Evolutionary conservation across 2,888 invertebrate species (phyloP), one percentile per base, ranked within the genome.

Genomic region (Drosophila hamatofila): DNA sequence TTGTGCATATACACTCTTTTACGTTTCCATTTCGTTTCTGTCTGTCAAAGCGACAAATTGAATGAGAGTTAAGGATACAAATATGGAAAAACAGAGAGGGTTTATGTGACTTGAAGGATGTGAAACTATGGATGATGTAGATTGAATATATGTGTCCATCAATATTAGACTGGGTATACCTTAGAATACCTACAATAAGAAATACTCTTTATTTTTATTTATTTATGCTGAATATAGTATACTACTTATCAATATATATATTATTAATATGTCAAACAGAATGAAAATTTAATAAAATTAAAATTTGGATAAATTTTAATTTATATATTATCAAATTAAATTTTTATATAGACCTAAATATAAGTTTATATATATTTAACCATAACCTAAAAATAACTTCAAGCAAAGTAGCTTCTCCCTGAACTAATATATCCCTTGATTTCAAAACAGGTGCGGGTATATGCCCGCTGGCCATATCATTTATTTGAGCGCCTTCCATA

Each of bases 401-500:
- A 11, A 3, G 1, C 18, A 18, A 3, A 4, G 21, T 5, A 21
- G 6, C 21, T 23, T 5, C 25, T 25, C 46, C 25, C 16, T 16
- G 14, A 23, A 21, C n/a, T 0, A 12, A 39, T 37, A 57, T 57
- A 33, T 58, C 67, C 55, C 39, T n/a, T 11, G 2, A n/a, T 9
- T 12, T 3, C 4, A 9, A 9, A 12, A 18, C 48, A 48, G 48
- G 23, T 55, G 16, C 52, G 48, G 61, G 57, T 68, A 64, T 58
- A 27, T 21, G 41, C 56, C 64, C 64, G 48, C 33, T 41, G 25
- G 61, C 63, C n/a, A 61, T 70, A 72, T 62, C 61, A 62, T 71
- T 54, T 71, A 59, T 64, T 55, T 66, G 60, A 63, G 62, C 65
- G 51, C 54, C 51, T 41, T 66, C 42, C 51, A 30, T 23, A 51